These are phyloP conservation scores for Lichenostomus cassidix DNA, from an alignment of 2,113 vertebrate species.

Conservation along the genomic window DNA sequence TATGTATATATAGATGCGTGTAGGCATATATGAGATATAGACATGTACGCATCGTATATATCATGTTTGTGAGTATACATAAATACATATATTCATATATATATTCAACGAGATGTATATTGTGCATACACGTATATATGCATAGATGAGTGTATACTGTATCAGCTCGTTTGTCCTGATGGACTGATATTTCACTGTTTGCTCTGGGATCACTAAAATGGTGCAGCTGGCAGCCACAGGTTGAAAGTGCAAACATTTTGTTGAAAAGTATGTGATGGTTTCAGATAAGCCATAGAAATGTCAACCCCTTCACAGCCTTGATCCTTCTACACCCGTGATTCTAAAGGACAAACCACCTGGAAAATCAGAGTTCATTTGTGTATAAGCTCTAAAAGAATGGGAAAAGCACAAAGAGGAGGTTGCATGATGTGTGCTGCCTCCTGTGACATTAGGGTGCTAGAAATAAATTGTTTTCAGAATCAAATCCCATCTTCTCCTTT, in stretches of 20 bases:
- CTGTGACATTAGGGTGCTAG: neutral
- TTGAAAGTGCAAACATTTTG: neutral
- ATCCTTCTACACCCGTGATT: rapidly evolving
- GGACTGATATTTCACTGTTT: neutral
- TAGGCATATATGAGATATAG: neutral
- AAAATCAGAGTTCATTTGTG: neutral
- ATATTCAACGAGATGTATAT: rapidly evolving
- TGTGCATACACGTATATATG: rapidly evolving
- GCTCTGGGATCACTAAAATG: neutral
- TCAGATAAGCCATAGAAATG: neutral
- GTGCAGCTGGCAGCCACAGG: neutral
- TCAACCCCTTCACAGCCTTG: neutral
- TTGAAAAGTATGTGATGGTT: neutral
- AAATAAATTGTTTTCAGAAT: neutral
- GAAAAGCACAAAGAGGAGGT: neutral
- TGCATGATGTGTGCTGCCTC: neutral
- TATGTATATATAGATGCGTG: neutral
- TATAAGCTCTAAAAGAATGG: neutral
- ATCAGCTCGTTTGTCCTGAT: neutral
- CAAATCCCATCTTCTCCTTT: neutral
- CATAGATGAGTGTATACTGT: rapidly evolving
- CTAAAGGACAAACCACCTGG: neutral
- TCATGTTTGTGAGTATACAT: neutral
- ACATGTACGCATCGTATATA: too few relatives aligned
- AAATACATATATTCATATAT: neutral